Evolutionary conservation across 2,113 vertebrate species (phyloP).

Genomic region (Polypterus bichir): DNA sequence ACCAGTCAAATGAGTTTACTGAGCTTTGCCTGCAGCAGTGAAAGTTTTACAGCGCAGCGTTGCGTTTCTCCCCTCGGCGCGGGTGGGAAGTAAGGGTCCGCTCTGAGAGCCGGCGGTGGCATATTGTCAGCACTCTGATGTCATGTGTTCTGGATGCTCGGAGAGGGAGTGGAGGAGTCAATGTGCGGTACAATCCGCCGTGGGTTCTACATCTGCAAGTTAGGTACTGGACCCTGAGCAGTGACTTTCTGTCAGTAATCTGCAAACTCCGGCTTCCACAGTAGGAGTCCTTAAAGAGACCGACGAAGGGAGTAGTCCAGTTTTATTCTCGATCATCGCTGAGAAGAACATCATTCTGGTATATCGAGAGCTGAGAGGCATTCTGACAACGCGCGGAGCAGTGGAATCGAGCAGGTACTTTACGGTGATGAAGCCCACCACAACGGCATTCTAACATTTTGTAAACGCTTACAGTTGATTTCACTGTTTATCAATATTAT

Average conservation of each 20-base stretch:
- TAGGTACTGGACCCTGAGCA: background rate
- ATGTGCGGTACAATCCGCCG: conserved; percentile 1
- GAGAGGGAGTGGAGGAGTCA: background rate
- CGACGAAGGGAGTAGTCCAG: background rate
- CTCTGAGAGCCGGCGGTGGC: background rate
- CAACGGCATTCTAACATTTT: no score
- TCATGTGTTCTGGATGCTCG: conserved; percentile 1
- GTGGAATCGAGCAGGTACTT: conserved; percentile 6
- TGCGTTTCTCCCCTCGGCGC: no score
- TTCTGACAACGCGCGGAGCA: background rate
- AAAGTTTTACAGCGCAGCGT: no score
- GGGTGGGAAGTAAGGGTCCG: no score
- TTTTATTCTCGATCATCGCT: background rate
- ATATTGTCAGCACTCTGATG: conserved; percentile 18
- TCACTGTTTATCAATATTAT: no score
- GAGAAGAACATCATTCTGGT: no score
- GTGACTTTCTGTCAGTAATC: conserved; percentile 2
- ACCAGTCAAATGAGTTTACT: no score
- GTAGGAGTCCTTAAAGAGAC: background rate
- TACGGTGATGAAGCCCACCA: background rate
- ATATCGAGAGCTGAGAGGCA: background rate
- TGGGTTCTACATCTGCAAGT: conserved; percentile 1
- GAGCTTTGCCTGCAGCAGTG: no score
- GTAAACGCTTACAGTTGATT: no score
- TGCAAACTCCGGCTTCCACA: conserved; percentile 6